phyloP scores from a whole-genome alignment of 2,888 invertebrate genomes.

The Ditylenchus weischeri region DNA sequence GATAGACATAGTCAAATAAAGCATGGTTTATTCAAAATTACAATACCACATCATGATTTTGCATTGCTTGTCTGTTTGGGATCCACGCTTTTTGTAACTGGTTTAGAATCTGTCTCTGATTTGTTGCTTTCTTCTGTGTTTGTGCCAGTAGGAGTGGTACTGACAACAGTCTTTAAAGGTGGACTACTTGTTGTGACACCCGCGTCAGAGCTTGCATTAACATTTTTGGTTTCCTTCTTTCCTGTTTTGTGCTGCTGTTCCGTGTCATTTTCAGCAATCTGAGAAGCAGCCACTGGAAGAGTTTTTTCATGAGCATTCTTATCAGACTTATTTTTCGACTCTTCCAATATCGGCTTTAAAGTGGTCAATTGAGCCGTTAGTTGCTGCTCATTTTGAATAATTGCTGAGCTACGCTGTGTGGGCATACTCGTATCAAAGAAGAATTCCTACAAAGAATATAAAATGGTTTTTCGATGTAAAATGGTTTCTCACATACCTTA shows the following conservation, averaged over 20 bases:
- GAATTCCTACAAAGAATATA: slow-evolving; percentile 37
- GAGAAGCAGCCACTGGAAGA: neutral
- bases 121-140: no score
- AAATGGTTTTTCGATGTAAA: neutral
- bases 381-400: neutral
- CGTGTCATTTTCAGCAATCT: neutral
- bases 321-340: neutral
- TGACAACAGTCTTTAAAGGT: no score
- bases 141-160: no score
- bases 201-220: no score
- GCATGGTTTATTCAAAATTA: no score
- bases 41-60: no score
- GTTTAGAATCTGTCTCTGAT: no score
- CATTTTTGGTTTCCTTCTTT: no score
- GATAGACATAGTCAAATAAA: no score
- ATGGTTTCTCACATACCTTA: slow-evolving; percentile 64
- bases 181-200: no score
- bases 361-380: neutral
- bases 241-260: neutral
- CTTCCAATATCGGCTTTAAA: neutral
- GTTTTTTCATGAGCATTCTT: neutral
- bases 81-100: no score
- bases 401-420: neutral
- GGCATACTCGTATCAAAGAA: slow-evolving; percentile 37
- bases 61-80: no score